Evolutionary conservation across 2,797 vertebrate genomes (phyloP), one percentile per base, ranked within the genome.

Genomic region (Coregonus sp.): DNA sequence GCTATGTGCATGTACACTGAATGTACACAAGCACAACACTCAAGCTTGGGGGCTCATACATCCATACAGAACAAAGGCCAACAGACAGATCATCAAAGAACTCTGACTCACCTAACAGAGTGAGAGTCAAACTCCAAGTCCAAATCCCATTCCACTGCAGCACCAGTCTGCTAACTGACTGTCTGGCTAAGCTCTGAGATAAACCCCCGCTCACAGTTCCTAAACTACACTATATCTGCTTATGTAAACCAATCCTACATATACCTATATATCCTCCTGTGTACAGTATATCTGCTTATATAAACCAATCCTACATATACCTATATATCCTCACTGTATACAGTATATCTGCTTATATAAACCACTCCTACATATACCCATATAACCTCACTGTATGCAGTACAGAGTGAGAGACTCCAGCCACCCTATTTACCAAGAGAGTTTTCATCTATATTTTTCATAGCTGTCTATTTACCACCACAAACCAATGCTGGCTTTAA

Each of bases 71-170:
- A 52, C 66, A 59, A 51, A 73, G 50, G 72, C 76, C 68, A 66
- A 72, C 40, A 47, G 40, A 47, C 40, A 47, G 78, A 63, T 79
- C 69, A 65, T 72, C 66, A 50, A 51, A 56, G 20, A 74, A 78
- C 70, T 1, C 3, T 25, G 61, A 25, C 73, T 70, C 73, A 56
- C 72, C 67, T 29, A 73, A 61, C 68, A 70, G 18, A 56, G 61
- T 76, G 79, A 73, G 61, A 78, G 54, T 75, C 18, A n/a, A 83
- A 72, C 63, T 50, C 73, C 47, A 80, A 73, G 14, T 75, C n/a
- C 66, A 74, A 76, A 80, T 66, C 29, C 33, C 50, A 37, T 9
- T 69, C 51, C 33, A 11, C 33, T 7, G 25, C 54, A 25, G 51
- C 54, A 56, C 74, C 15, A 68, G 74, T 51, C 20, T 51, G 25